phyloP scores from a whole-genome alignment of 1,140 invertebrate genomes.

The Caenorhabditis brenneri region DNA sequence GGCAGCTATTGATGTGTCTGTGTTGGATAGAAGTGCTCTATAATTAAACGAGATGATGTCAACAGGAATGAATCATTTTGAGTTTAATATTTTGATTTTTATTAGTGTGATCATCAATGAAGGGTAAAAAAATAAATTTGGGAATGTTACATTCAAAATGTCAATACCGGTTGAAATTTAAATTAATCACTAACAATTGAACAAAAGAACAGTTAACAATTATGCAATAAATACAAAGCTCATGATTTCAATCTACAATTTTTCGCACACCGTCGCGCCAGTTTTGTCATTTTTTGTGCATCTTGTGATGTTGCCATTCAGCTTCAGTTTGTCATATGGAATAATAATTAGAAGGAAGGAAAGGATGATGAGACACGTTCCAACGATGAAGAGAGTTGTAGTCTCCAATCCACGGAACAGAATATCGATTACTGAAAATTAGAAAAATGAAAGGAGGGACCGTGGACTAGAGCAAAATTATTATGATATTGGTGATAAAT shows the following conservation, averaged over 20 bases:
- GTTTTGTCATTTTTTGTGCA: background rate
- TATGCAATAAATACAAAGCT: background rate
- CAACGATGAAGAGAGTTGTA: slow-evolving; percentile 61
- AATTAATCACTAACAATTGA: slow-evolving; percentile 1
- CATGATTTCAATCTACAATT: background rate
- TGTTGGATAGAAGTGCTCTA: background rate
- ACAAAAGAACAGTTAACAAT: background rate
- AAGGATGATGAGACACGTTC: slow-evolving; percentile 61
- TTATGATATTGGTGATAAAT: no score
- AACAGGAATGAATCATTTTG: no score
- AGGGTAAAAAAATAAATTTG: no score
- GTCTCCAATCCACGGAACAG: slow-evolving; percentile 58
- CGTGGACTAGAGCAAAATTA: no score
- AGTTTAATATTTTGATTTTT: no score
- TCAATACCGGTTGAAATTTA: background rate
- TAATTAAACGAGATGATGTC: background rate
- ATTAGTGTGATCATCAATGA: no score
- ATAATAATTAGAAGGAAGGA: slow-evolving; percentile 65
- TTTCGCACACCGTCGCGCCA: background rate
- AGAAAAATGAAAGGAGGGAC: no score
- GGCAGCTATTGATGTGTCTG: background rate
- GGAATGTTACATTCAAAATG: background rate
- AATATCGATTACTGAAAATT: slow-evolving; percentile 63
- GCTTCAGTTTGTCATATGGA: slow-evolving; percentile 52
- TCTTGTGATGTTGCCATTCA: background rate